These are phyloP conservation scores for Xenentodon cancila DNA, from an alignment of 2,797 vertebrate species.

Conservation along the genomic window DNA sequence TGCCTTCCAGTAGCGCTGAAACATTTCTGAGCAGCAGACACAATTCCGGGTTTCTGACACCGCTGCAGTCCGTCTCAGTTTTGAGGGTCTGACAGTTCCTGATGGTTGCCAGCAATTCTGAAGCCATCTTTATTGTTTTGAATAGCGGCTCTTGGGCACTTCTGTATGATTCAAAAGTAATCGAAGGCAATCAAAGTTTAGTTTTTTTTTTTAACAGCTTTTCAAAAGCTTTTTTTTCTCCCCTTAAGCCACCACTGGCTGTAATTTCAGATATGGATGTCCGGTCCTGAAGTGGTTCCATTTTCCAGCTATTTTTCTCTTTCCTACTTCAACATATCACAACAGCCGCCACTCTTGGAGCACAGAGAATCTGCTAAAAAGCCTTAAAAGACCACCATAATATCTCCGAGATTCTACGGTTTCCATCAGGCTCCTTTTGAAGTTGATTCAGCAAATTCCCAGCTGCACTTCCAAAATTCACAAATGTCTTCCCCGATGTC, in stretches of 20 bases:
- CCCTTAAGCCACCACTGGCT: neutral
- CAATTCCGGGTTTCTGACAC: neutral
- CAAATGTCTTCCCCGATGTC: neutral
- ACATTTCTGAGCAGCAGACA: neutral
- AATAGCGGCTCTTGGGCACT: too few relatives aligned
- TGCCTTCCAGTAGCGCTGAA: neutral
- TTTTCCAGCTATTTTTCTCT: neutral
- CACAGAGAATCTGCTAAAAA: too few relatives aligned
- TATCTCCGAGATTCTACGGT: neutral
- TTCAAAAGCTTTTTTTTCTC: neutral
- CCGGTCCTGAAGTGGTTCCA: neutral
- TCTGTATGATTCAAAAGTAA: too few relatives aligned
- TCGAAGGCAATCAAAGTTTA: slow-evolving; percentile 11
- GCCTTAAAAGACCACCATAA: neutral
- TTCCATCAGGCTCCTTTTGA: neutral
- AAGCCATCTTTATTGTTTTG: too few relatives aligned
- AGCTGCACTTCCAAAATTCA: too few relatives aligned
- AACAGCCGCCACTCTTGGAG: too few relatives aligned
- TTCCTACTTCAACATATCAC: too few relatives aligned
- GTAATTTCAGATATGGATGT: slow-evolving; percentile 12
- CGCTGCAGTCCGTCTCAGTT: neutral
- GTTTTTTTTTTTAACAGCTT: neutral
- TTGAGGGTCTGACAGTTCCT: too few relatives aligned
- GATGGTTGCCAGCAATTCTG: too few relatives aligned
- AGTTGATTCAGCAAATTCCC: neutral